Evolutionary conservation across 2,113 vertebrate genomes (phyloP).

Genomic region (Ranitomeya imitator): DNA sequence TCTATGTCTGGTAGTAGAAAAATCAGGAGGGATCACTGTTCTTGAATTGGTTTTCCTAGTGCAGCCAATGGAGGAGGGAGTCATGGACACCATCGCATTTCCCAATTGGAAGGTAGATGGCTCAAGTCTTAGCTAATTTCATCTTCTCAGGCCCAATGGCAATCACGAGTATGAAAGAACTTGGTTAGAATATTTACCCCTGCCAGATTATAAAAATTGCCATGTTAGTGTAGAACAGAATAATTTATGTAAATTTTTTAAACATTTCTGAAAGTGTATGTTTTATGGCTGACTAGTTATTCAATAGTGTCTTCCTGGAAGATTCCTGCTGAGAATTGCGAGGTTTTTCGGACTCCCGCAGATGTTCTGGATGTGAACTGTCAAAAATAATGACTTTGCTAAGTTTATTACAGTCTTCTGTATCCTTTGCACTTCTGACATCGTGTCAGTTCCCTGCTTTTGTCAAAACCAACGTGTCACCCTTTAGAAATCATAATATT

Average conservation of each 20-base stretch:
- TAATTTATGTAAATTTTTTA: neutral
- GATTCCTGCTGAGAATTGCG: slow-evolving; percentile 22
- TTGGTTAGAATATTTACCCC: neutral
- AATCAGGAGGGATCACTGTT: too few species aligned
- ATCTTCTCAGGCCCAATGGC: too few species aligned
- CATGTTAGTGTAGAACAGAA: neutral
- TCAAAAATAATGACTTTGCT: neutral
- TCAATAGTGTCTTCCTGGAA: neutral
- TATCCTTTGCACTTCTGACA: neutral
- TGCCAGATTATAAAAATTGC: neutral
- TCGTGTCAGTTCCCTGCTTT: neutral
- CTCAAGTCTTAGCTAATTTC: too few species aligned
- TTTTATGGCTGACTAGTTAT: neutral
- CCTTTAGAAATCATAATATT: neutral
- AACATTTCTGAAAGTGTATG: neutral
- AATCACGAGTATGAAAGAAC: neutral
- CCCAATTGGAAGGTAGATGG: too few species aligned
- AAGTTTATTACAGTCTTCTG: neutral
- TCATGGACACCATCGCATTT: too few species aligned
- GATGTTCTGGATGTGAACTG: neutral
- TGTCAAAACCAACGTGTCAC: neutral
- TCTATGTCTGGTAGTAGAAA: too few species aligned
- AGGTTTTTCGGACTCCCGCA: neutral
- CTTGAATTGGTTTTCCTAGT: too few species aligned
- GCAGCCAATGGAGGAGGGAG: too few species aligned